Percentiles rank a stretch among this genome's conserved stretches.
phyloP scores from a whole-genome alignment of 2,797 vertebrate species.

The Liasis olivaceus region DNA sequence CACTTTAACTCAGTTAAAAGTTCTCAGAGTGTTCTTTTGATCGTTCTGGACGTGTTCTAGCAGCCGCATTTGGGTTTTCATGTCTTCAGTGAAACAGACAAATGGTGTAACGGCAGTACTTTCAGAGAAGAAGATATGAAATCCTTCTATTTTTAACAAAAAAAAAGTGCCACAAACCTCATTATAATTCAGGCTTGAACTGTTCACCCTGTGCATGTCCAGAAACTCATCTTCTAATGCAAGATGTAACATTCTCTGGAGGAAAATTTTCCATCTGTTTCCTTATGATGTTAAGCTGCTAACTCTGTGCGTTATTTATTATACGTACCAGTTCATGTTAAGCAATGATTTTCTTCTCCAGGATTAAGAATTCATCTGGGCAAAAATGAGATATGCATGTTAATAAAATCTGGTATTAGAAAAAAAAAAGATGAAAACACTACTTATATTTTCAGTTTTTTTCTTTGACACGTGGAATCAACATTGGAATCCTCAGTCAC shows the following conservation, averaged over 20 bases:
- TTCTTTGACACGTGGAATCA: neutral
- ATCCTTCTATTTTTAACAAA: conserved; percentile 71
- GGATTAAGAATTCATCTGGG: conserved; percentile 67
- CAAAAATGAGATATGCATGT: conserved; percentile 68
- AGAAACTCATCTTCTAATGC: conserved; percentile 75
- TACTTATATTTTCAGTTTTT: conserved; percentile 30
- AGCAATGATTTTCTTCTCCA: conserved; percentile 66
- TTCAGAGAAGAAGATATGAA: conserved; percentile 72
- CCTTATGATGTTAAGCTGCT: conserved; percentile 72
- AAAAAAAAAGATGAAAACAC: neutral
- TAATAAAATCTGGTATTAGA: conserved; percentile 57
- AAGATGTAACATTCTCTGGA: conserved; percentile 73
- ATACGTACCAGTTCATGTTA: conserved; percentile 67
- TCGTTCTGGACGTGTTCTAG: conserved; percentile 52
- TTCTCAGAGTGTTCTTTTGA: conserved; percentile 58
- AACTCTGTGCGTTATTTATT: conserved; percentile 74
- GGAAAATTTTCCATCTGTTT: conserved; percentile 79
- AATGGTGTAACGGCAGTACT: conserved; percentile 65
- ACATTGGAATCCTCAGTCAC: neutral
- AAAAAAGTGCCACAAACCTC: conserved; percentile 67
- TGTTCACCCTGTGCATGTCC: conserved; percentile 72
- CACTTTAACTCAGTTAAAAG: conserved; percentile 54
- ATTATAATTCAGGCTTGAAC: conserved; percentile 77
- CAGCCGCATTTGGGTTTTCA: conserved; percentile 64
- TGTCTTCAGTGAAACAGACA: conserved; percentile 65